phyloP scores from a whole-genome alignment of 2,888 invertebrate species.

The Brachypterus glaber region DNA sequence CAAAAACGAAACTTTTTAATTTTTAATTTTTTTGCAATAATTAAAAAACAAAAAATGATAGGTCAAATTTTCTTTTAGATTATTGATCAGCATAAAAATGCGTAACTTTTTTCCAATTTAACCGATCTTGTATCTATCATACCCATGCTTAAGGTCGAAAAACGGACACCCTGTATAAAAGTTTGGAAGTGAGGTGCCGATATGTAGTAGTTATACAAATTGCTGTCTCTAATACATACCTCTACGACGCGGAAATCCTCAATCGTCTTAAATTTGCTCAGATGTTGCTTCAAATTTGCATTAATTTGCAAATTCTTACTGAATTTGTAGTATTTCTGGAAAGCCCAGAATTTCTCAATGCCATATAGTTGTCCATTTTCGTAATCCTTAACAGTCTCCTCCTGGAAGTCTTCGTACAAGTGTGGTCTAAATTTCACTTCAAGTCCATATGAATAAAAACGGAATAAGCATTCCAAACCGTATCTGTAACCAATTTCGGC shows the following conservation, averaged over 20 bases:
- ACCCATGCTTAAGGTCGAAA: too few relatives aligned
- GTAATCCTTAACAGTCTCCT: conserved; percentile 82
- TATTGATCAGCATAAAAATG: too few relatives aligned
- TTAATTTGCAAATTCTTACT: conserved; percentile 65
- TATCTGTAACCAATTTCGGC: conserved; percentile 82
- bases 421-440: conserved; percentile 94
- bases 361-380: conserved; percentile 94
- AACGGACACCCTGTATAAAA: too few relatives aligned
- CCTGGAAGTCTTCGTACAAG: conserved; percentile 91
- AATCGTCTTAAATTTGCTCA: conserved; percentile 74
- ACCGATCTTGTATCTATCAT: too few relatives aligned
- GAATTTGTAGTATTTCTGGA: conserved; percentile 91
- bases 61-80: too few relatives aligned
- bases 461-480: conserved; percentile 78
- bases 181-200: too few relatives aligned
- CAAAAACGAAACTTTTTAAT: too few relatives aligned
- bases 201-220: too few relatives aligned
- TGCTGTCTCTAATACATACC: conserved; percentile 48
- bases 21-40: too few relatives aligned
- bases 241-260: conserved; percentile 81
- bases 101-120: too few relatives aligned
- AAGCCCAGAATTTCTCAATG: conserved; percentile 98
- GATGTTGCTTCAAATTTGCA: conserved; percentile 58
- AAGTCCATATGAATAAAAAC: conserved; percentile 96
- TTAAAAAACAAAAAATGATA: too few relatives aligned